phyloP scores from a whole-genome alignment of 35 echinoderm and acorn worm genomes.

The Nesometra sesokonis region DNA sequence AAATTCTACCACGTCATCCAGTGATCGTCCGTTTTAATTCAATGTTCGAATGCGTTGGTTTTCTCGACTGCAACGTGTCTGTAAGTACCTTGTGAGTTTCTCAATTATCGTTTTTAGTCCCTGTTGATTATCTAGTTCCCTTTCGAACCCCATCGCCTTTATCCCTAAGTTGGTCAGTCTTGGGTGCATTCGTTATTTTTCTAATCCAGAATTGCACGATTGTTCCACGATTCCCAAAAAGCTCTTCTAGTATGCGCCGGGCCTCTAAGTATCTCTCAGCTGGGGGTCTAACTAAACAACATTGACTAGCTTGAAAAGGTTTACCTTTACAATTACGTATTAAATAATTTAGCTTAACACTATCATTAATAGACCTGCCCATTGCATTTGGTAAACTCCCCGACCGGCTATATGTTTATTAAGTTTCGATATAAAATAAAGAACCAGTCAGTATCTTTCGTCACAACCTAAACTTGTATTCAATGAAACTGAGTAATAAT shows the following conservation, averaged over 20 bases:
- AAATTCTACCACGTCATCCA: too few species aligned
- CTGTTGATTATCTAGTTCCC: not conserved
- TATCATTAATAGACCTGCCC: too few species aligned
- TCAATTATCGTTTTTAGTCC: not conserved
- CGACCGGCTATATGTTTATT: too few species aligned
- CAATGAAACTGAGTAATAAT: too few species aligned
- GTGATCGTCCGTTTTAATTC: too few species aligned
- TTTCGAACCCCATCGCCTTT: not conserved
- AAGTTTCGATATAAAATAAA: too few species aligned
- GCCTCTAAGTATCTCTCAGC: too few species aligned
- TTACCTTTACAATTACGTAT: not conserved
- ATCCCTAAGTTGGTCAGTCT: not conserved
- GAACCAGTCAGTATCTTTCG: too few species aligned
- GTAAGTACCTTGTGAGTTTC: not conserved
- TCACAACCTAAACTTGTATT: too few species aligned
- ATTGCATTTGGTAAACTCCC: too few species aligned
- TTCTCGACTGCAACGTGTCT: too few species aligned
- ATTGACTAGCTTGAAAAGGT: not conserved
- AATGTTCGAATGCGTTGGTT: too few species aligned
- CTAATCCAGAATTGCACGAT: not conserved
- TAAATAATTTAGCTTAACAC: not conserved
- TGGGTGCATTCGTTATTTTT: not conserved
- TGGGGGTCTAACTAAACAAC: not conserved
- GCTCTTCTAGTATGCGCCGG: not conserved
- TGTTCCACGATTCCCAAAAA: not conserved